Percentiles rank a stretch among this genome's conserved stretches.
Evolutionary conservation across 2,888 invertebrate species (phyloP).

Genomic region (Bellardia bayeri): DNA sequence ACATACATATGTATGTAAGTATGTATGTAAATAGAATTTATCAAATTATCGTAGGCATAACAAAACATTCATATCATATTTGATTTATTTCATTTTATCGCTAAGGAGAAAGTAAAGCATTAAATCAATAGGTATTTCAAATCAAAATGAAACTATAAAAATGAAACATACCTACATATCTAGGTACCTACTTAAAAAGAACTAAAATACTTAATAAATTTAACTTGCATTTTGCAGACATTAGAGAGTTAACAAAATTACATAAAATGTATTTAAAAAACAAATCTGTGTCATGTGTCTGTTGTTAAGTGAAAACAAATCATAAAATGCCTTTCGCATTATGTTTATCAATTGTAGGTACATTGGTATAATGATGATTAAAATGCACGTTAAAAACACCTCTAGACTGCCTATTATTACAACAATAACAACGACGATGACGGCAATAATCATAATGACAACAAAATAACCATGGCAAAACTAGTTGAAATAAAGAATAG

Average conservation of each 20-base stretch:
- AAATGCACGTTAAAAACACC: conserved; percentile 30
- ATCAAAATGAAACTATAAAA: too few species aligned
- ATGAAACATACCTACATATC: too few species aligned
- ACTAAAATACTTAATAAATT: neutral
- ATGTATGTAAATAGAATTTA: neutral
- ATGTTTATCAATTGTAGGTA: neutral
- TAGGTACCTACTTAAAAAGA: neutral
- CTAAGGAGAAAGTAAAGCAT: too few species aligned
- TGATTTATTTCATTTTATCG: too few species aligned
- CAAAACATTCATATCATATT: too few species aligned
- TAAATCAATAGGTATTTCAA: too few species aligned
- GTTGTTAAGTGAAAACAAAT: conserved; percentile 16
- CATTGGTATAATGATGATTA: conserved; percentile 14
- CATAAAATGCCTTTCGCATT: neutral
- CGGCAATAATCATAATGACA: neutral
- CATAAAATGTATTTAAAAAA: neutral
- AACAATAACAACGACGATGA: neutral
- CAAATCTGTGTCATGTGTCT: conserved; percentile 32
- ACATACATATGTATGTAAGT: neutral
- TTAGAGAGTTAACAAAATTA: neutral
- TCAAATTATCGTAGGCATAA: too few species aligned
- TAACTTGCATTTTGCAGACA: neutral
- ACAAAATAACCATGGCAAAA: neutral
- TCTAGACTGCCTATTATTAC: conserved; percentile 25
- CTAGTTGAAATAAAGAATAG: conserved; percentile 79